A percentile compares a stretch with the other conserved stretches of the same genome.
Conservation (phyloP, 2,113 vertebrate genomes). For the Zootoca vivipara region DNA sequence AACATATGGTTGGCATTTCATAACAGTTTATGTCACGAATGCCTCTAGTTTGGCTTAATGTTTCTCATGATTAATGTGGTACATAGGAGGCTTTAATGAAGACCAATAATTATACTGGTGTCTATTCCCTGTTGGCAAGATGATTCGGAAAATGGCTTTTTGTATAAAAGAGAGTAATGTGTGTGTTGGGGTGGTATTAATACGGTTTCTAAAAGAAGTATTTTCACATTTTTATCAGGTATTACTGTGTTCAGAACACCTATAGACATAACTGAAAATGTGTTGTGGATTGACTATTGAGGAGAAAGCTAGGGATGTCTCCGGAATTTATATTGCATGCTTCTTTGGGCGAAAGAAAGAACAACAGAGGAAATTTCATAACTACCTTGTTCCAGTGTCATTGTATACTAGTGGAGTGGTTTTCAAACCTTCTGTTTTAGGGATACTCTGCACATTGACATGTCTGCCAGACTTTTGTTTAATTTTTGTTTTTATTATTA, state of each 20-base stretch:
- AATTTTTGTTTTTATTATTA: no score
- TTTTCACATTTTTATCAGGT: not conserved
- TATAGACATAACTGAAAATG: not conserved
- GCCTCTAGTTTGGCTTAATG: not conserved
- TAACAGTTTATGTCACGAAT: constrained; percentile 21
- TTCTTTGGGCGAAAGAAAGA: not conserved
- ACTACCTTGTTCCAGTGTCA: not conserved
- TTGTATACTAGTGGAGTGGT: not conserved
- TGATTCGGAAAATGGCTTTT: not conserved
- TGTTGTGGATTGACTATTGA: not conserved
- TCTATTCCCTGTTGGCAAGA: constrained; percentile 19
- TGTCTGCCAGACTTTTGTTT: not conserved
- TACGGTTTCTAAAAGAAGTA: constrained; percentile 5
- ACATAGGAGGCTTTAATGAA: constrained; percentile 7
- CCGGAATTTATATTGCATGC: not conserved
- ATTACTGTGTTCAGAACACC: not conserved
- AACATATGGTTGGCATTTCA: constrained; percentile 21
- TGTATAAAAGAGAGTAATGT: not conserved
- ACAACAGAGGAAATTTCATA: not conserved
- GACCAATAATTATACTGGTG: not conserved
- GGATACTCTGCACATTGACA: not conserved
- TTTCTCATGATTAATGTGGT: constrained; percentile 13
- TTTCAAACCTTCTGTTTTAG: not conserved
- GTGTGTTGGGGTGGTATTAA: not conserved
- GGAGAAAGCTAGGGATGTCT: not conserved